These are phyloP conservation scores for Atherix ibis DNA, from an alignment of 2,888 invertebrate genomes.

Conservation along the genomic window DNA sequence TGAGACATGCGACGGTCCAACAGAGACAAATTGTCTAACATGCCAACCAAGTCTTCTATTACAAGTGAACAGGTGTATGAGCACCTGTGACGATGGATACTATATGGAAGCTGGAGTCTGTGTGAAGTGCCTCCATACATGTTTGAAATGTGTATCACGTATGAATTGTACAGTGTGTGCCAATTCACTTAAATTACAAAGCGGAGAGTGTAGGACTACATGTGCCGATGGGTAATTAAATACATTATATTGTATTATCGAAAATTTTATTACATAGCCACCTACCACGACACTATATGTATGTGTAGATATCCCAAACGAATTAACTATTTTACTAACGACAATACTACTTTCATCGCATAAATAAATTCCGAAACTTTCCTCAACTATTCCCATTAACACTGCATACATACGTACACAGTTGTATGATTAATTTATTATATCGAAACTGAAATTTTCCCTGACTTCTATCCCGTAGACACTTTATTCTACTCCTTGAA, in stretches of 20 bases:
- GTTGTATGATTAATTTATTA: too few relatives aligned
- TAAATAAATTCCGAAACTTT: too few relatives aligned
- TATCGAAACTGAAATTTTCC: too few relatives aligned
- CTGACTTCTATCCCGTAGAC: too few relatives aligned
- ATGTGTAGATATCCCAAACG: too few relatives aligned
- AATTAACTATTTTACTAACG: too few relatives aligned
- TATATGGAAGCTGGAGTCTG: constrained; percentile 59
- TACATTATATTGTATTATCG: constrained; percentile 8
- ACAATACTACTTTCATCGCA: too few relatives aligned
- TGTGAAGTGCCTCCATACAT: constrained; percentile 64
- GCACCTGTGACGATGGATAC: constrained; percentile 58
- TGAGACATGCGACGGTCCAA: constrained; percentile 64
- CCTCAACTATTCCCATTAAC: too few relatives aligned
- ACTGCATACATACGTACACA: too few relatives aligned
- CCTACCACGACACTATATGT: too few relatives aligned
- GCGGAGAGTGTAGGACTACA: constrained; percentile 64
- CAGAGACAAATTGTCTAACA: constrained; percentile 56
- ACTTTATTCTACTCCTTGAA: too few relatives aligned
- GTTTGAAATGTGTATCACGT: constrained; percentile 58
- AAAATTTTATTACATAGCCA: too few relatives aligned
- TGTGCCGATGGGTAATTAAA: constrained; percentile 50
- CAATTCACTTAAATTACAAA: constrained; percentile 61
- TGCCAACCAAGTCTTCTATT: constrained; percentile 58
- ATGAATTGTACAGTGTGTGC: constrained; percentile 67
- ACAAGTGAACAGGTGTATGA: constrained; percentile 57